Evolutionary conservation across 2,888 invertebrate genomes (phyloP), one percentile per base, ranked within the genome.

Genomic region (Zaprionus bogoriensis): DNA sequence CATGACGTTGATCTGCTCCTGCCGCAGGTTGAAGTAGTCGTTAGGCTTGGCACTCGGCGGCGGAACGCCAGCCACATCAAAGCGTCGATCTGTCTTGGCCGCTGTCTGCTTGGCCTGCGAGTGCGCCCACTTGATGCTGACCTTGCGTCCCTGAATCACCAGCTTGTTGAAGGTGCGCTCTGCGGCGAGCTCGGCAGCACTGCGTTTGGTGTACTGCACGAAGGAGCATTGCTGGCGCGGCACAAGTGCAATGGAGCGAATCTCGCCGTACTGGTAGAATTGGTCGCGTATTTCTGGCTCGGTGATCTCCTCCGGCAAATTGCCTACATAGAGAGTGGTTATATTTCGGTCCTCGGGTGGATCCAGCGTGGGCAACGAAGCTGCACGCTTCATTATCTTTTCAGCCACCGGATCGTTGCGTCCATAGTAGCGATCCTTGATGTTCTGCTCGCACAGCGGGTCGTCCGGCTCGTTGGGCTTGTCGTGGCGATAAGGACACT

Each of bases 251-350:
- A 99, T 93, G 0, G 96, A 96, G 77, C 99, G 94, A 63, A 99
- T 98, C 91, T 99, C 99, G 12, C 99, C 99, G 91, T 96, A 99
- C 90, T 99, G 99, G 91, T 99, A 99, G 91, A 99, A 99, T 88
- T 99, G 96, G 88, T 99, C 98, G 70, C 97, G 95, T 41, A 99
- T 92, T 83, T 98, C 98, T 67, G 96, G 96, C 85, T 99, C 99
- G 0, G 95, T 95, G 27, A 98, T 93, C 66, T 94, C 93, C 57
- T 97, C 97, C 0, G 98, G 97, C 17, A 99, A 91, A 89, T 98
- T 99, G 12, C 99, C 99, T n/a, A 99, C 95, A 89, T 99, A 99
- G 4, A 99, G 92, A 0, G 99, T 99, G 0, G 99, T 99, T 39
- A 99, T 98, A 2, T 96, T 95, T 81, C 95, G 95, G 89, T 99